Evolutionary conservation across 53 echinoderm and acorn worm species (phyloP).

Genomic region (Henricia sp.): DNA sequence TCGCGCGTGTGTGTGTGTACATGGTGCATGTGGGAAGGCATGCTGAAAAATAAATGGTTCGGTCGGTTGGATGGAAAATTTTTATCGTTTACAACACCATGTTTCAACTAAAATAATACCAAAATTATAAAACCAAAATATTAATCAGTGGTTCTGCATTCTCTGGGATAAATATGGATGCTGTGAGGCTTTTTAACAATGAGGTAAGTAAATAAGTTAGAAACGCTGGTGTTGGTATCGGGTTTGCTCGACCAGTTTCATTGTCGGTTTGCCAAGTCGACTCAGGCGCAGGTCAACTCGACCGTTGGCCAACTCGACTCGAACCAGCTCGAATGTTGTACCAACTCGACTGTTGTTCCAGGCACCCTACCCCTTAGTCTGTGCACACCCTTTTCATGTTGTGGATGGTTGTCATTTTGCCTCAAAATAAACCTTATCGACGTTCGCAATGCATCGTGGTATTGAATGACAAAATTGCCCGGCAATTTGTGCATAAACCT

Average conservation of each 20-base stretch:
- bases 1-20: constrained; percentile 6
- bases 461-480: too few relatives aligned
- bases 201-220: constrained; percentile 72
- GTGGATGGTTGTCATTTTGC: background rate
- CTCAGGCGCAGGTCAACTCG: background rate
- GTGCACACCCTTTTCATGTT: background rate
- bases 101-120: constrained; percentile 3
- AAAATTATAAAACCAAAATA: constrained; percentile 22
- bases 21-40: background rate
- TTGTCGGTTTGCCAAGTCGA: background rate
- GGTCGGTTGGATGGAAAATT: too few relatives aligned
- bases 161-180: constrained; percentile 72
- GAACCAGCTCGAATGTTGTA: too few relatives aligned
- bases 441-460: too few relatives aligned
- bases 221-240: background rate
- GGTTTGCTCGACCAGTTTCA: background rate
- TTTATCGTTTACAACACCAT: too few relatives aligned
- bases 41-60: too few relatives aligned
- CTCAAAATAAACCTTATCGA: too few relatives aligned
- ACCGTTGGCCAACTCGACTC: background rate
- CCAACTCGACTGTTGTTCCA: too few relatives aligned
- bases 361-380: background rate
- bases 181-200: constrained; percentile 86
- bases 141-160: background rate
- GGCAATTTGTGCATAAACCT: too few relatives aligned